Evolutionary conservation across 2,888 invertebrate species (phyloP).

Genomic region (Andrena fulva): DNA sequence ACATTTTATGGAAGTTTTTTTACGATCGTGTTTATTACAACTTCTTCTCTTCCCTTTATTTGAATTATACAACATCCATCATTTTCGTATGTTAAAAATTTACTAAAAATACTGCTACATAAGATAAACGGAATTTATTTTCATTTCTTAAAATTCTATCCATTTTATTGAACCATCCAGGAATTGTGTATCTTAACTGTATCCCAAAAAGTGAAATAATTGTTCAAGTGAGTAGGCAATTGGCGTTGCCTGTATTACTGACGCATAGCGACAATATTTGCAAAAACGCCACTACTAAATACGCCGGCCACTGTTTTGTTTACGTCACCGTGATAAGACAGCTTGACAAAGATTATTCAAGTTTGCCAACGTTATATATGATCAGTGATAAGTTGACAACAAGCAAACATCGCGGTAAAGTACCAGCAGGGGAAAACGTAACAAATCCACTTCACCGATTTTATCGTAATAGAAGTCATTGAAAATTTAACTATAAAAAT

Average conservation of each 20-base stretch:
- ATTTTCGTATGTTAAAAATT: too few relatives aligned
- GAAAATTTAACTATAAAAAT: neutral
- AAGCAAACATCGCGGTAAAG: constrained; percentile 1
- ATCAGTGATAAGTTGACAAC: constrained; percentile 47
- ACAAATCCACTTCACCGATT: neutral
- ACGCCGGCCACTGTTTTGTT: constrained; percentile 42
- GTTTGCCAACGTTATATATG: constrained; percentile 58
- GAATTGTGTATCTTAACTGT: too few relatives aligned
- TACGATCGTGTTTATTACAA: too few relatives aligned
- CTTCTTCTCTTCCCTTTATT: too few relatives aligned
- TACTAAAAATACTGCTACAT: too few relatives aligned
- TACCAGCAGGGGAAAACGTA: neutral
- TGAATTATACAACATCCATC: too few relatives aligned
- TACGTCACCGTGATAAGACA: constrained; percentile 51
- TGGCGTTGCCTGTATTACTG: neutral
- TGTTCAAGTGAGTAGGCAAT: neutral
- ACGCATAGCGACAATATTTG: constrained; percentile 27
- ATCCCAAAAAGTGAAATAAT: too few relatives aligned
- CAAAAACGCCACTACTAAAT: constrained; percentile 10
- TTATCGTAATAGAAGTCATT: neutral
- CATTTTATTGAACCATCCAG: too few relatives aligned
- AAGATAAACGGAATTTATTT: too few relatives aligned
- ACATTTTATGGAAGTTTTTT: too few relatives aligned
- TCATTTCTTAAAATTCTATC: too few relatives aligned
- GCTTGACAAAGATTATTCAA: constrained; percentile 42